Evolutionary conservation across 1,140 invertebrate genomes (phyloP), one percentile per base, ranked within the genome.

Genomic region (Euwallacea similis): DNA sequence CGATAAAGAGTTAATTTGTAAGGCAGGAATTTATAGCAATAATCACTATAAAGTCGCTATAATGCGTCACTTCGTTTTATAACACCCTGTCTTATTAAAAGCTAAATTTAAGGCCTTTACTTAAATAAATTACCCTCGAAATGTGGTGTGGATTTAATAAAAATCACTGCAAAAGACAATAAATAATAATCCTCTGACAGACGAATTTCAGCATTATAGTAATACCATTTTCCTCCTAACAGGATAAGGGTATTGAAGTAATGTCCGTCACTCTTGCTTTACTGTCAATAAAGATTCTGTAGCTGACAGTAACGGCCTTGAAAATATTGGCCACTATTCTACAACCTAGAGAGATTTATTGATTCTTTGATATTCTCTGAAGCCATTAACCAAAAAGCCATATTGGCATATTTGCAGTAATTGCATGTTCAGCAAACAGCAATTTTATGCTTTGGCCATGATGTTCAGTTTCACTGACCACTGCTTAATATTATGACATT

Each of bases 41-140:
- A 65, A 65, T 65, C 66, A 58, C 55, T 46, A 65, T 56, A 66
- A 66, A 58, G 65, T 58, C 42, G 44, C 55, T 66, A 46, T 66
- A 66, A 66, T 11, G 42, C 58, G 55, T 58, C 42, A 64, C 60
- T 33, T 33, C 21, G 21, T 33, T 33, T 33, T 33, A 33, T 33
- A 33, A 33, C 21, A 4, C 21, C 21, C 21, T 33, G 21, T 33
- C 21, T 33, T 33, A 33, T 33, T 33, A 33, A 33, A 33, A 33
- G 21, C 21, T 33, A 33, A 33, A 33, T 33, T 33, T 33, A 33
- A 33, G 21, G 4, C 21, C 21, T 1, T 33, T 33, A 33, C 21
- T 33, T 33, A 33, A 33, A 33, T 33, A 33, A 33, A 33, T 33
- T 33, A 33, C 21, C 21, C 21, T 33, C 21, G 21, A 33, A 33